These are phyloP conservation scores for Anguilla japonica DNA, from an alignment of 2,113 vertebrate genomes.

Conservation along the genomic window DNA sequence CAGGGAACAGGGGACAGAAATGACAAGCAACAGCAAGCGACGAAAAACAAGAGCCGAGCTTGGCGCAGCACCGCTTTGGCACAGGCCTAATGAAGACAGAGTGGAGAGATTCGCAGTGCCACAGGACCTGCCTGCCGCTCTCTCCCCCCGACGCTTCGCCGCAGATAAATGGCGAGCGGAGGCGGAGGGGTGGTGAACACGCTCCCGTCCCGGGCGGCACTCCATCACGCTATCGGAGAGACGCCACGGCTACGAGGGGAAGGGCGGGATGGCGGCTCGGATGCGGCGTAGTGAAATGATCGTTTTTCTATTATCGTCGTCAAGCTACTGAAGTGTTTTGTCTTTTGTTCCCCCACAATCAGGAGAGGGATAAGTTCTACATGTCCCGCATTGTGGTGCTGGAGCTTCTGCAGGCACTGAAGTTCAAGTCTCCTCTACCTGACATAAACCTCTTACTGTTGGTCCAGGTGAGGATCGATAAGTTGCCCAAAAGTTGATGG, in stretches of 20 bases:
- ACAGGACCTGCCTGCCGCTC: neutral
- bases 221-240: neutral
- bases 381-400: constrained; percentile 93
- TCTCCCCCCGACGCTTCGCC: neutral
- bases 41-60: neutral
- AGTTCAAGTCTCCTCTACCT: constrained; percentile 93
- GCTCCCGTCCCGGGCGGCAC: neutral
- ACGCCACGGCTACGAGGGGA: neutral
- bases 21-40: neutral
- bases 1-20: neutral
- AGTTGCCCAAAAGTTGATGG: neutral
- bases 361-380: constrained; percentile 99
- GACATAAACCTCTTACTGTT: constrained; percentile 94
- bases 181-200: neutral
- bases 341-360: constrained; percentile 21
- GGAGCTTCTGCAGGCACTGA: constrained; percentile 94
- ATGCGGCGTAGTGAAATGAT: neutral
- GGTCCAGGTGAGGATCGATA: constrained; percentile 82
- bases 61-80: constrained; percentile 1
- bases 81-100: neutral
- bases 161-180: neutral
- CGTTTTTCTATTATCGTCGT: neutral
- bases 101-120: neutral
- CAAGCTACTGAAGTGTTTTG: neutral
- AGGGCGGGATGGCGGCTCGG: neutral